Conservation (phyloP, 2,113 vertebrate species). For the Seriola rivoliana region DNA sequence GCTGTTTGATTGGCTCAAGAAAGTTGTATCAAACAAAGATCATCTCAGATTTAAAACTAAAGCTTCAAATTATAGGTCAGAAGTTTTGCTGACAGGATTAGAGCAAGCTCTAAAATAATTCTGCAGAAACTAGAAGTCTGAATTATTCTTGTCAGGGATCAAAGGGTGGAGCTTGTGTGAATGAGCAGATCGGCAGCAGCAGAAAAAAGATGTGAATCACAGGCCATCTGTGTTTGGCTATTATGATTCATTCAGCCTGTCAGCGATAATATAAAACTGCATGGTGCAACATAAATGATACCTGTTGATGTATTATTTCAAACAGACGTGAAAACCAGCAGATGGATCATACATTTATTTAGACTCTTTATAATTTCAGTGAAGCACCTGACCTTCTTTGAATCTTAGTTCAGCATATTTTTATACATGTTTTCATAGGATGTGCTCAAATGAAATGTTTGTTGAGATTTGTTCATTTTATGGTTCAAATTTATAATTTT, state of each 20-base stretch:
- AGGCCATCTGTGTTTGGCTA: background rate
- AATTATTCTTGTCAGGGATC: constrained; percentile 9
- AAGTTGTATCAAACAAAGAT: background rate
- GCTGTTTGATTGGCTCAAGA: background rate
- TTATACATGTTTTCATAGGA: background rate
- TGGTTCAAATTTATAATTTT: background rate
- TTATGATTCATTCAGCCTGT: background rate
- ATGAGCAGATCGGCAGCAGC: background rate
- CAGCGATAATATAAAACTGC: background rate
- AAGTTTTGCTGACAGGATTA: background rate
- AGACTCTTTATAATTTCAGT: background rate
- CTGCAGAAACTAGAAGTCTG: background rate
- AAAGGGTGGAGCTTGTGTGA: constrained; percentile 17
- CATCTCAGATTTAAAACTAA: background rate
- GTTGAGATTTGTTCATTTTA: background rate
- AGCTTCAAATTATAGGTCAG: constrained; percentile 12
- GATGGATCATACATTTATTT: background rate
- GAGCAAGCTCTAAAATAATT: background rate
- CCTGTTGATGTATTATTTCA: background rate
- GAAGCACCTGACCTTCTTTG: background rate
- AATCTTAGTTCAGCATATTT: background rate
- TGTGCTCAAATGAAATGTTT: background rate
- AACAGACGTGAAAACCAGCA: background rate
- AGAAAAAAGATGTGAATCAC: constrained; percentile 14
- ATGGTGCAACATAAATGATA: background rate